Evolutionary conservation across 2,888 invertebrate species (phyloP), one percentile per base, ranked within the genome.

Genomic region (Dasysyrphus albostriatus): DNA sequence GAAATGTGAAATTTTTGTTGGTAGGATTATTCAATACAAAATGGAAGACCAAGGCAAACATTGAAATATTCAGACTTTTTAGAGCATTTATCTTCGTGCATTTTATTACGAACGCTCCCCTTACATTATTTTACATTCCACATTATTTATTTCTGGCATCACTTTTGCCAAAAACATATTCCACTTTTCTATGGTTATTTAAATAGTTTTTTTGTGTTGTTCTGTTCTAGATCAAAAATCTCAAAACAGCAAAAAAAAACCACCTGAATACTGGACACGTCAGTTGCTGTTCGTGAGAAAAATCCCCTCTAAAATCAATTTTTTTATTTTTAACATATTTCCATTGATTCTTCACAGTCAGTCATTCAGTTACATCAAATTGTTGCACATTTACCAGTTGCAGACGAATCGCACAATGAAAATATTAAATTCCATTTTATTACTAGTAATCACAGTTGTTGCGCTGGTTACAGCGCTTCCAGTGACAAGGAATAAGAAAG

Each of bases 401-500:
- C 32, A 54, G 44, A 39, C 44, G 34, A 59, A 44, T 47, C 59
- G 58, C 47, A 74, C 58, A 75, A 87, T 72, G 87, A 75, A 67
- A 56, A 29, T 59, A n/a, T 70, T 56, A 32, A 78, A 72, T 39
- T 76, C 70, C 29, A 44, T 88, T 76, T 12, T 88, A 9, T 19
- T 88, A 49, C 19, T 89, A 12, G 80, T 79, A 44, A 59, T 89
- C 39, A 51, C 77, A 12, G 42, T 88, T 39, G 42, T 88, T 39
- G 42, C 88, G 49, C 67, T 89, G 42, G 81, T 88, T 12, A 58
- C 59, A 47, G 94, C 94, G 24, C 93, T 95, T 19, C 95, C 95
- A 0, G 95, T 95, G 0, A 93, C 93, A 12, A 94, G 93, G 61
- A 93, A 94, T 5, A 94, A 94, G 87, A 90, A 91, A 65, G 91